Conservation (phyloP, 2,888 invertebrate species). For the Trissolcus japonicus region DNA sequence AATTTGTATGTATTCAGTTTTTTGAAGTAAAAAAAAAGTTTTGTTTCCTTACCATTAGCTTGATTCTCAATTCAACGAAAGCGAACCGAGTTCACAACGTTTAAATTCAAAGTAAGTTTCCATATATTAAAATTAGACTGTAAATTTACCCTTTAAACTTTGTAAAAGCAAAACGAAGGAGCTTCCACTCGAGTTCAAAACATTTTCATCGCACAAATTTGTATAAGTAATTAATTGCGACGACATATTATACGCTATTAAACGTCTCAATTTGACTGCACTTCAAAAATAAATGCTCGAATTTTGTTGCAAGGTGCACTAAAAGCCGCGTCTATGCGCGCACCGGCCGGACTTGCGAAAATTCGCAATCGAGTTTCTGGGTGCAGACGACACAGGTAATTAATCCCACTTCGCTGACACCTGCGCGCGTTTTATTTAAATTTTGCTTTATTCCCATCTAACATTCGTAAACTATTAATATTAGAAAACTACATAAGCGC, state of each 20-base stretch:
- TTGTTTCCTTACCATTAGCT: no score
- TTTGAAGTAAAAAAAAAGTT: no score
- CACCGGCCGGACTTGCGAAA: conserved; percentile 16
- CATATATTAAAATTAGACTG: no score
- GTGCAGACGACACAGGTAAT: conserved; percentile 42
- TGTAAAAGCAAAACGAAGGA: not conserved
- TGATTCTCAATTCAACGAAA: not conserved
- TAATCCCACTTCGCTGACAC: conserved; percentile 37
- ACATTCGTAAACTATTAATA: conserved; percentile 50
- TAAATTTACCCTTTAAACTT: no score
- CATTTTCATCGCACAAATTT: conserved; percentile 33
- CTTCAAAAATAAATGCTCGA: conserved; percentile 32
- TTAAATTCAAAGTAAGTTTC: no score
- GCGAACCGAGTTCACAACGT: no score
- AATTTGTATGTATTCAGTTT: no score
- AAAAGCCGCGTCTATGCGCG: conserved; percentile 5
- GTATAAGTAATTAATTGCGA: conserved; percentile 35
- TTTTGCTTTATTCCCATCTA: conserved; percentile 37
- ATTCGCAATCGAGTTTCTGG: conserved; percentile 24
- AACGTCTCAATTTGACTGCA: conserved; percentile 39
- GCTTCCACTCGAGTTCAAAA: conserved; percentile 4
- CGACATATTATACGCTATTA: conserved; percentile 42
- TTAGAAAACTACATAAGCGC: conserved; percentile 27
- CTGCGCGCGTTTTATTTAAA: conserved; percentile 44
- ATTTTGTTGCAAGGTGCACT: conserved; percentile 1